Conservation (phyloP, 2,888 invertebrate genomes). For the Biston stratarius region DNA sequence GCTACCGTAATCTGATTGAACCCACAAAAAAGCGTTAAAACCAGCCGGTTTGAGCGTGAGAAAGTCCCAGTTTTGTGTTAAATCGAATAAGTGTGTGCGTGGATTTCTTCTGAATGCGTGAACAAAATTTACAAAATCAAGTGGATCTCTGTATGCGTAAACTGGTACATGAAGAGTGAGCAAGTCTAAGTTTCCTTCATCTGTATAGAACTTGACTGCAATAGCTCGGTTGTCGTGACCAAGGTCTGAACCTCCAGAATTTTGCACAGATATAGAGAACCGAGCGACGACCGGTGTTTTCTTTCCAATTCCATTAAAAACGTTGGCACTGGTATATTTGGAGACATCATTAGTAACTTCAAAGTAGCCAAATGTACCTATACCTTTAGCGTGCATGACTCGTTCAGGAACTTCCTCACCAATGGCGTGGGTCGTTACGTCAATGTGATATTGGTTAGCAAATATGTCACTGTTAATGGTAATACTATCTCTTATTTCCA, state of each 20-base stretch:
- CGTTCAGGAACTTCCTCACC: constrained; percentile 94
- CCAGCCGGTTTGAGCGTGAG: constrained; percentile 86
- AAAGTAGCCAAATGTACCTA: constrained; percentile 93
- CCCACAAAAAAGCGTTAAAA: constrained; percentile 89
- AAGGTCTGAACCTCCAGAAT: constrained; percentile 88
- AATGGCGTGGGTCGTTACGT: constrained; percentile 91
- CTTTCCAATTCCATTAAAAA: constrained; percentile 87
- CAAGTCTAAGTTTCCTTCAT: constrained; percentile 61
- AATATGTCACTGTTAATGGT: constrained; percentile 56
- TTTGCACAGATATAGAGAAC: constrained; percentile 87
- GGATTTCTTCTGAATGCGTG: constrained; percentile 86
- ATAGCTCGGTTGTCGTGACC: constrained; percentile 70
- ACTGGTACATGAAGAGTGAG: constrained; percentile 84
- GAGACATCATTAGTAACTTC: constrained; percentile 93
- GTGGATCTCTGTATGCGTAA: constrained; percentile 85
- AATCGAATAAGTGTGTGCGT: constrained; percentile 70
- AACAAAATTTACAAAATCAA: constrained; percentile 80
- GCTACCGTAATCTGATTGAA: constrained; percentile 94
- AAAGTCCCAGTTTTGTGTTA: constrained; percentile 81
- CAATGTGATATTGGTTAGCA: constrained; percentile 82
- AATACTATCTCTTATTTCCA: constrained; percentile 87
- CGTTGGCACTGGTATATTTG: constrained; percentile 86
- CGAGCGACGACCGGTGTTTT: constrained; percentile 85
- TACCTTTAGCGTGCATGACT: constrained; percentile 96
- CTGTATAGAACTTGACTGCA: constrained; percentile 65